Evolutionary conservation across 2,797 vertebrate genomes (phyloP).

Genomic region (Podarcis lilfordi): DNA sequence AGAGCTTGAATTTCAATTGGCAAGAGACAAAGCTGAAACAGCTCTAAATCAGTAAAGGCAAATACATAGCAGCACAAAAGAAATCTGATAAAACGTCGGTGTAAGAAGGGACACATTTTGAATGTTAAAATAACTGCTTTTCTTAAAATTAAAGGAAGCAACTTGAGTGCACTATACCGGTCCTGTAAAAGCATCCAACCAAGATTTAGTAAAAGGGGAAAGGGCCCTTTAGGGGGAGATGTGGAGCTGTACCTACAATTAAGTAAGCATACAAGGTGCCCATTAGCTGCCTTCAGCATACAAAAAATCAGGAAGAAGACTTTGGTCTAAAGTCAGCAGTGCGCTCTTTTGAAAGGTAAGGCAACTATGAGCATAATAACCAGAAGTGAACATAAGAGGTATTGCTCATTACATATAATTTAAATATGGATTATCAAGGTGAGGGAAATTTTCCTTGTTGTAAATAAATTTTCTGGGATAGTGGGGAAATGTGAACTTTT

Average conservation of each 20-base stretch:
- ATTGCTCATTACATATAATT: neutral
- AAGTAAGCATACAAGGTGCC: neutral
- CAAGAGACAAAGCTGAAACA: neutral
- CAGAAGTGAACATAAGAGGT: neutral
- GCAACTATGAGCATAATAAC: neutral
- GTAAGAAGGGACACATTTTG: neutral
- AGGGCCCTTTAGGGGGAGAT: conserved; percentile 10
- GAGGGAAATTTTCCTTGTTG: neutral
- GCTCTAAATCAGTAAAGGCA: neutral
- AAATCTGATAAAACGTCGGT: conserved; percentile 1
- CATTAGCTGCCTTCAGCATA: neutral
- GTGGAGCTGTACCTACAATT: neutral
- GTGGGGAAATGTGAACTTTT: neutral
- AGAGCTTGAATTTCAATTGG: conserved; percentile 7
- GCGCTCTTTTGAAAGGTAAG: neutral
- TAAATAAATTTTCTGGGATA: neutral
- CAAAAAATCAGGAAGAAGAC: neutral
- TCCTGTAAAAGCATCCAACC: neutral
- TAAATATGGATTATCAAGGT: neutral
- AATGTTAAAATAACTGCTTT: neutral
- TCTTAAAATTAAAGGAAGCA: neutral
- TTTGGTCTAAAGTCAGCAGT: neutral
- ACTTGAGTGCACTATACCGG: neutral
- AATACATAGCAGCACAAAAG: neutral
- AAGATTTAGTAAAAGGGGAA: neutral